Base-by-base conservation (phyloP, 2,797 vertebrate genomes). In the Antrozous pallidus region DNA sequence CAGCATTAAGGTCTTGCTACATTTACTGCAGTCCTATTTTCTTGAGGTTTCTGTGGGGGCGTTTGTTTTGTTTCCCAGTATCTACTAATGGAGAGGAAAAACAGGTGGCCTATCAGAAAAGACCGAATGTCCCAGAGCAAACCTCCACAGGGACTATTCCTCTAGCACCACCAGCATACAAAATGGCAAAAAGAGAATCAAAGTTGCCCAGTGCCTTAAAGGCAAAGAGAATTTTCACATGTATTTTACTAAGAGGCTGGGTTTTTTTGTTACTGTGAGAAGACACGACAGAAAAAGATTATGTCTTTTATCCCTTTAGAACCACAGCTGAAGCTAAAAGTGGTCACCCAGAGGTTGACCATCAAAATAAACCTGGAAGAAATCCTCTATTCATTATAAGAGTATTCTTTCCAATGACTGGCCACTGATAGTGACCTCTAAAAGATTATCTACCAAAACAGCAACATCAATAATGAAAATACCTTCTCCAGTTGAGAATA, bases 401-500 rank as follows among this genome's bases (percentile, higher is more conserved):
- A 65, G 5, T 20, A 74, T 40, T 85, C 74, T 78, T 61, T 74
- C 56, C 28, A 73, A 74, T 36, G 54, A 92, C 61, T 77, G 58
- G 49, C 65, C 70, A 8, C 16, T 11, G 20, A 45, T 3, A 90
- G 45, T 24, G 63, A 51, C 31, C 56, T 65, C 61, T 16, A 51
- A 82, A 92, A 91, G 78, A 56, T 20, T n/a, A 70, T 89, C 40
- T 40, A 33, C 26, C 84, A 77, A 49, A 38, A 17, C 0, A 80
- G 67, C 38, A 51, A 93, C 31, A 89, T 2, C 47, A 22, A 92
- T 75, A 26, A 87, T 54, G 80, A 93, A 93, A 96, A 89, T 98
- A 99, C 99, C 99, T 99, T 99, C 96, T 99, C 99, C 95, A 99
- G 75, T 98, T 99, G 99, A 96, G 96, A 97, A 95, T 99, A 98